Evolutionary conservation across 2,797 vertebrate genomes (phyloP), one percentile per base, ranked within the genome.

Genomic region (Coreius guichenoti): DNA sequence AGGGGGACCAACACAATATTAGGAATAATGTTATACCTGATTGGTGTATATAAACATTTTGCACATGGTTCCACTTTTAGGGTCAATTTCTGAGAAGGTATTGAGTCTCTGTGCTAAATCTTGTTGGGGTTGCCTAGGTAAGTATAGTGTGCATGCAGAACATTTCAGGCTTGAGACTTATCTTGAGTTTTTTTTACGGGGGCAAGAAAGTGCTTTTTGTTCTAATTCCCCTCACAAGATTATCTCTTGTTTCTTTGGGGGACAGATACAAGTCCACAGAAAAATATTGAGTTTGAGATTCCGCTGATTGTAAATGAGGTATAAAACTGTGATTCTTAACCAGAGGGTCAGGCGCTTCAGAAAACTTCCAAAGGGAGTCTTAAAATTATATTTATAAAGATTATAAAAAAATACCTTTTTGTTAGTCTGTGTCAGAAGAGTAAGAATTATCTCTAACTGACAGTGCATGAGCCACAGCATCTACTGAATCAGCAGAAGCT

Each of bases 401-500:
- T 29, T 26, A 4, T 49, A 47, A 33, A 49, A 68, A 49, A 33
- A n/a, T 90, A 96, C 95, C 95, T 94, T 89, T 45, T 85, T 7
- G 1, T 84, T 51, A 67, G 76, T 78, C 8, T 73, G 91, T 86
- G 96, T 93, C 87, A 95, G 90, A 63, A 97, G 92, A 26, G 89
- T 81, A 26, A 88, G 47, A 14, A 95, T 82, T 19, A 87, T 91
- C 47, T 90, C 92, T 83, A 96, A 90, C 33, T 17, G 90, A 67
- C 92, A 69, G 0, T 90, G 91, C 63, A 94, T 93, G 86, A 98
- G 92, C 96, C 97, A 99, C 69, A 96, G 74, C 0, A 93, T 94
- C 91, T 95, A 97, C 80, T 98, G 97, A 82, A 98, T 87, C 89
- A 93, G 95, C 8, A 95, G 92, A 14, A 99, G 93, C 31, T 78